A percentile compares a stretch with the other conserved stretches of the same genome.
These are phyloP conservation scores for Phrynocephalus forsythii DNA, from an alignment of 2,797 vertebrate genomes.

Conservation along the genomic window DNA sequence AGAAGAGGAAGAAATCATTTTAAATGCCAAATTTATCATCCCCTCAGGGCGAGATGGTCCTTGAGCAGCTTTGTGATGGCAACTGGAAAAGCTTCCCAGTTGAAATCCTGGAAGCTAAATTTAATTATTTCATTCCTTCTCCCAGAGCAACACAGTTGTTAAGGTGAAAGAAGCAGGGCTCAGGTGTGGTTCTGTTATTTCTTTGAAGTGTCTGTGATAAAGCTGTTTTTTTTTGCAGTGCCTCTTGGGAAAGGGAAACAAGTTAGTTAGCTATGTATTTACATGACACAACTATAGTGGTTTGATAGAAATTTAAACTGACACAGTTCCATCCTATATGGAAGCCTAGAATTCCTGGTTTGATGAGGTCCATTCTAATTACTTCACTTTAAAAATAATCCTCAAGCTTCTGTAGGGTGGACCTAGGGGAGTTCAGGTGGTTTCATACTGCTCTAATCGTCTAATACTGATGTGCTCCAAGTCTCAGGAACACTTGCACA, in stretches of 20 bases:
- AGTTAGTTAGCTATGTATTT: background rate
- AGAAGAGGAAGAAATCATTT: background rate
- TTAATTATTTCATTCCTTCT: background rate
- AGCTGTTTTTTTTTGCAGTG: background rate
- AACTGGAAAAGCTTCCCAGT: background rate
- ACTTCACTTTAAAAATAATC: no score
- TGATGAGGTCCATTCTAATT: no score
- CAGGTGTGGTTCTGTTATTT: background rate
- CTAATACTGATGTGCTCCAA: no score
- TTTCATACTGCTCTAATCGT: no score
- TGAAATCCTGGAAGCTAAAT: background rate
- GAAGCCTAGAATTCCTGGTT: background rate
- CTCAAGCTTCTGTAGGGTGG: no score
- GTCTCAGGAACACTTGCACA: no score
- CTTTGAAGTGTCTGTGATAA: background rate
- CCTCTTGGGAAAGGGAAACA: background rate
- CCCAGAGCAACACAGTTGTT: background rate
- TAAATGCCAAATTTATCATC: background rate
- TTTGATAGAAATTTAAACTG: no score
- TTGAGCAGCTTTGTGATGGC: background rate
- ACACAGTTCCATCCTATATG: no score
- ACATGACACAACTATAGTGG: no score
- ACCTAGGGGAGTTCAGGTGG: no score
- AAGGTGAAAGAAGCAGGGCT: background rate
- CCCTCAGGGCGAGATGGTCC: background rate